Base-by-base conservation (phyloP, 2,888 invertebrate genomes). In the Automeris io region DNA sequence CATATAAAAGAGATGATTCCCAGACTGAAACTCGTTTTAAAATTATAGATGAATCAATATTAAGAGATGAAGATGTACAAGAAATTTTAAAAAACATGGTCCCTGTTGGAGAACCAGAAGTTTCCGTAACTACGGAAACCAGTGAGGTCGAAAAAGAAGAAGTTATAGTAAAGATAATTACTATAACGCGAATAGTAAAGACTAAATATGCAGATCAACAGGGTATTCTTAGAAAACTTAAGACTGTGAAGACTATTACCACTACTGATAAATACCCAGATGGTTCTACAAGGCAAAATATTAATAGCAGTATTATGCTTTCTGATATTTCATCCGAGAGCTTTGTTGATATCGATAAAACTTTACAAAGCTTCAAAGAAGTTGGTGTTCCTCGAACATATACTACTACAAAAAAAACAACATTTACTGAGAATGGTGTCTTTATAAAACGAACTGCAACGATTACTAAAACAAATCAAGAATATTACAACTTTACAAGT, bases 361-460 rank as follows among this genome's bases (percentile, higher is more conserved):
- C 40, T 33, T 45, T 61, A 6, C 54, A 59, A 46, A 73, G 61
- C 3, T 77, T 70, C 51, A 54, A 62, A 32, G 25, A 41, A 39
- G 35, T 55, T 9, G 68, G 63, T 9, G 54, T 63, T 35, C 69
- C 76, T 8, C 51, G 58, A 35, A 63, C 69, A 49, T 57, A 69
- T 13, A 58, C 59, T 3, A 56, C 54, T 1, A 67, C 60, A 24
- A 53, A 70, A 40, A 49, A 45, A 6, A 61, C 70, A 48, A 57
- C 47, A 11, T 25, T 79, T 2, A 47, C 39, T 22, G 74, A 78
- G 50, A 63, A 70, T 44, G 71, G 66, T 34, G 37, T 63, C n/a
- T 19, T 42, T 7, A 67, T 82, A 5, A 65, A 62, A 35, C 61
- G 82, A 49, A 76, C 70, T 51, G 70, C 35, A 8, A 78, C 70